Evolutionary conservation across 2,797 vertebrate genomes (phyloP), one percentile per base, ranked within the genome.

Genomic region (Mastacembelus armatus): DNA sequence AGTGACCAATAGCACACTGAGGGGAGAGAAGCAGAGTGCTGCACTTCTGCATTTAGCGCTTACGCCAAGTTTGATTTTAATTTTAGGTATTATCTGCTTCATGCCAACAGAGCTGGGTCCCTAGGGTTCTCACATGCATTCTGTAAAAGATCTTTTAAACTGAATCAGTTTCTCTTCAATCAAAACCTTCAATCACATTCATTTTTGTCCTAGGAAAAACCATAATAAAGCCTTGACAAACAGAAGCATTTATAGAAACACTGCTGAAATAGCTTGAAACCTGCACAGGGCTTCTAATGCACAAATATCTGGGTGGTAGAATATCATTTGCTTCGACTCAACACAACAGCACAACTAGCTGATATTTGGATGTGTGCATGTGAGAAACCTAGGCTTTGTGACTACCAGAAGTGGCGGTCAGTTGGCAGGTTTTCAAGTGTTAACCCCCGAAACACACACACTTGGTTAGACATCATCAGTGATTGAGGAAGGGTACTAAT

Each of bases 41-140:
- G 56, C 47, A 32, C 15, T 19, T 47, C 11, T n/a, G 30, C 63
- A 32, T 38, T 16, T 5, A 27, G 43, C 69, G 54, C 80, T 80
- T 57, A 14, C 0, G 12, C 36, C 42, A n/a, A 0, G 22, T 70
- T 65, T 38, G 65, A 45, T 66, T 60, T 32, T n/a, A 0, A 19
- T 48, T 52, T 71, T 49, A 18, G 0, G 49, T 74, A 30, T 66
- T 35, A 6, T 12, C 30, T 48, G n/a, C 39, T 30, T 9, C 4
- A 18, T 10, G 15, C n/a, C 35, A 44, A 29, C 18, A 24, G 1
- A 15, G 11, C 43, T 62, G 19, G 26, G 4, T 44, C 39, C 45
- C 66, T 59, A 62, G 66, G 56, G 68, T 88, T 74, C 57, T 78
- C 71, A 59, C 15, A 59, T 57, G 52, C 69, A 68, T 52, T 40